Conservation (phyloP, 2,113 vertebrate genomes). For the Seriola rivoliana region DNA sequence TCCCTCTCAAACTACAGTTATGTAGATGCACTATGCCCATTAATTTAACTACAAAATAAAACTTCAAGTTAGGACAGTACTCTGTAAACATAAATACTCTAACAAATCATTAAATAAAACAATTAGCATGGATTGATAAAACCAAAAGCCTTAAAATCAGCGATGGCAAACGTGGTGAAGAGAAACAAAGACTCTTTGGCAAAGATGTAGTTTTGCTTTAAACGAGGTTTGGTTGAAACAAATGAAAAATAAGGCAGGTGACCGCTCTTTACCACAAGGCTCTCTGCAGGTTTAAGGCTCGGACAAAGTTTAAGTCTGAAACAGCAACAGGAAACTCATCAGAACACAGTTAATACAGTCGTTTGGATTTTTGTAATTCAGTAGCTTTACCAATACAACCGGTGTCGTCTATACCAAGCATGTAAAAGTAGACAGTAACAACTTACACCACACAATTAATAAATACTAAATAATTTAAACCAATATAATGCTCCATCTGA, state of each 20-base stretch:
- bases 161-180: slow-evolving; percentile 38
- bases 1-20: slow-evolving; percentile 13
- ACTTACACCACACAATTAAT: slow-evolving; percentile 27
- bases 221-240: slow-evolving; percentile 33
- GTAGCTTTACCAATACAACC: slow-evolving; percentile 18
- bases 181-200: slow-evolving; percentile 72
- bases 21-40: slow-evolving; percentile 39
- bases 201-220: slow-evolving; percentile 58
- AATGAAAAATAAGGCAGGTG: slow-evolving; percentile 58
- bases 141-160: slow-evolving; percentile 23
- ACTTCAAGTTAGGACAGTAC: slow-evolving; percentile 37
- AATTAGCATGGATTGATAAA: slow-evolving; percentile 31
- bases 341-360: slow-evolving; percentile 15
- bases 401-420: slow-evolving; percentile 11
- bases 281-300: slow-evolving; percentile 64
- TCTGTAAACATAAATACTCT: slow-evolving; percentile 48
- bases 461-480: slow-evolving; percentile 64
- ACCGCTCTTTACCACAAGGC: slow-evolving; percentile 34
- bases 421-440: slow-evolving; percentile 5
- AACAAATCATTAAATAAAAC: slow-evolving; percentile 1
- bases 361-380: background rate
- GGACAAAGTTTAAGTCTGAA: slow-evolving; percentile 28
- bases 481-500: slow-evolving; percentile 18
- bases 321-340: slow-evolving; percentile 24
- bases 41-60: slow-evolving; percentile 27